Evolutionary conservation across 2,113 vertebrate species (phyloP).

Genomic region (Festucalex cinctus): DNA sequence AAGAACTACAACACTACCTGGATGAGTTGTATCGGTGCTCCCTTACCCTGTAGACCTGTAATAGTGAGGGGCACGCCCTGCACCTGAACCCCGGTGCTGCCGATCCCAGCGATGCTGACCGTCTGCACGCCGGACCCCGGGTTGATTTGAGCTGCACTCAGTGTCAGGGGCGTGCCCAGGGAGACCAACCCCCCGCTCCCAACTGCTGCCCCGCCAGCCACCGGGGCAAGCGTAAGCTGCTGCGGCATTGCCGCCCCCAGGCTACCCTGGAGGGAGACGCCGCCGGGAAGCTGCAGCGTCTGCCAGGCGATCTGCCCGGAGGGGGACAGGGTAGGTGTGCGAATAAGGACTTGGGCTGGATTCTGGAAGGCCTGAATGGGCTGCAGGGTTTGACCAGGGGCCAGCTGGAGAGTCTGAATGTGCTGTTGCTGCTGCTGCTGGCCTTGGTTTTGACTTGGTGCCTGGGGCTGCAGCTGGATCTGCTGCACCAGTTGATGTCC

Average conservation of each 20-base stretch:
- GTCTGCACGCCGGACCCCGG: slow-evolving; percentile 95
- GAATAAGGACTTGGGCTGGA: slow-evolving; percentile 94
- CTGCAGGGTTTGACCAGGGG: slow-evolving; percentile 75
- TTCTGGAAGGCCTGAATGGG: slow-evolving; percentile 85
- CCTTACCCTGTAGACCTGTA: slow-evolving; percentile 91
- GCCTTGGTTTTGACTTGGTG: slow-evolving; percentile 76
- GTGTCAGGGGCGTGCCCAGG: slow-evolving; percentile 88
- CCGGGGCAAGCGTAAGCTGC: slow-evolving; percentile 89
- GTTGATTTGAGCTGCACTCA: slow-evolving; percentile 92
- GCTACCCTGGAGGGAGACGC: slow-evolving; percentile 82
- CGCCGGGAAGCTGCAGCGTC: slow-evolving; percentile 86
- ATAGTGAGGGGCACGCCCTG: slow-evolving; percentile 97
- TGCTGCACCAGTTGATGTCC: slow-evolving; percentile 92
- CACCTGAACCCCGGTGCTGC: slow-evolving; percentile 90
- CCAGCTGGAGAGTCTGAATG: slow-evolving; percentile 91
- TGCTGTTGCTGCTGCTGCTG: slow-evolving; percentile 82
- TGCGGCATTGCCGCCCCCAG: slow-evolving; percentile 87
- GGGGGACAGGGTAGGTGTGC: slow-evolving; percentile 91
- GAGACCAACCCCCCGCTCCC: slow-evolving; percentile 85
- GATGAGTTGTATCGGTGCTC: background rate
- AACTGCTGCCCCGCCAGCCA: slow-evolving; percentile 83
- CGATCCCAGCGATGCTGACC: slow-evolving; percentile 91
- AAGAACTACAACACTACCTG: no score
- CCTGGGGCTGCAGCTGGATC: slow-evolving; percentile 91
- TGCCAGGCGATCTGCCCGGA: slow-evolving; percentile 98